A percentile compares a stretch with the other conserved stretches of the same genome.
Conservation (phyloP, 2,113 vertebrate genomes). For the Macrotus californicus region DNA sequence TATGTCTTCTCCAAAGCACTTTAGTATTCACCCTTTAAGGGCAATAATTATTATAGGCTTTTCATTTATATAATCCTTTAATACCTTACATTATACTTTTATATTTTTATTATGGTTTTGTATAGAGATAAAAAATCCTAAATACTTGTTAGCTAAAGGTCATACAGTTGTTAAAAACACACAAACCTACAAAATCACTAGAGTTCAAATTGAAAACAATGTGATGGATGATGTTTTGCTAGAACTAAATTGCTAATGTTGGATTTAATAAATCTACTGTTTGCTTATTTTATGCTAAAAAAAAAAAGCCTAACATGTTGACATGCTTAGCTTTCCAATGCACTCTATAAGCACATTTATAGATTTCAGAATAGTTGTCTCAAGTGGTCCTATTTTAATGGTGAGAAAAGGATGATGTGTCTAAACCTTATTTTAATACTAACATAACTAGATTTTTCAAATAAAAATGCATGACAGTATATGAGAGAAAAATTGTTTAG, state of each 20-base stretch:
- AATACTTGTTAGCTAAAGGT: neutral
- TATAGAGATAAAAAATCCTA: neutral
- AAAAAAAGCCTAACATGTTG: neutral
- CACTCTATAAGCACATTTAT: neutral
- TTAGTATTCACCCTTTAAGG: neutral
- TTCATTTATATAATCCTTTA: neutral
- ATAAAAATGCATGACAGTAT: neutral
- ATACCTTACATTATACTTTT: neutral
- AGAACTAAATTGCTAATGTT: neutral
- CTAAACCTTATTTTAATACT: neutral
- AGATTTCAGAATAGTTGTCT: neutral
- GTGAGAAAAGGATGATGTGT: neutral
- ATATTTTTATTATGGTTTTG: neutral
- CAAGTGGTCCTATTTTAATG: neutral
- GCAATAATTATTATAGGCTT: neutral
- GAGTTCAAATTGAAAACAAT: neutral
- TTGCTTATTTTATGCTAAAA: neutral
- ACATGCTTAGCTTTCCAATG: neutral
- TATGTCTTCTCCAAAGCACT: constrained; percentile 15
- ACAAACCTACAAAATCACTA: neutral
- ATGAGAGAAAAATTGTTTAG: neutral
- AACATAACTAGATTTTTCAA: neutral
- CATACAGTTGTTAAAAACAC: neutral
- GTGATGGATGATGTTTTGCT: neutral
- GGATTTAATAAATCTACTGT: neutral